Conservation (phyloP, 1,140 invertebrate genomes). For the Galleria mellonella region DNA sequence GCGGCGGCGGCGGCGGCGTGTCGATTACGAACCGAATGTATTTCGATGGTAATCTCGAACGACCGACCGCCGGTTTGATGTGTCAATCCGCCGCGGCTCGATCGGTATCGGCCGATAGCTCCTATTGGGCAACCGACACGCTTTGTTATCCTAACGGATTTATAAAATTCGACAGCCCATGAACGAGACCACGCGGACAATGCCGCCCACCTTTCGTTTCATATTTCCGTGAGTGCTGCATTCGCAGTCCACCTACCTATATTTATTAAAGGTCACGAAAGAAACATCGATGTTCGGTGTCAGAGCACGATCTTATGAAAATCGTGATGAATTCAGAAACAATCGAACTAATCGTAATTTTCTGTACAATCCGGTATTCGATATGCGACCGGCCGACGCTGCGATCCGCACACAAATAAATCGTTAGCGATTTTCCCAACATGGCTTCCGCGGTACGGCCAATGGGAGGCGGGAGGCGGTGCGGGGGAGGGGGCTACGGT, state of each 20-base stretch:
- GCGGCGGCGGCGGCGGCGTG: conserved; percentile 19
- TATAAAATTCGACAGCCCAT: conserved; percentile 35
- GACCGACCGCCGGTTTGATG: conserved; percentile 49
- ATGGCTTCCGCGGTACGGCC: conserved; percentile 38
- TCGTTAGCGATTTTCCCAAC: conserved; percentile 49
- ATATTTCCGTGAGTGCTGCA: too few relatives aligned
- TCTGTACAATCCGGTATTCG: conserved; percentile 10
- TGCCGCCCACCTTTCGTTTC: conserved; percentile 19
- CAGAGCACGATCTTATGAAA: too few relatives aligned
- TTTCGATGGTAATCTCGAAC: conserved; percentile 52
- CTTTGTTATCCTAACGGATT: conserved; percentile 64
- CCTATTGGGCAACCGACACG: conserved; percentile 59
- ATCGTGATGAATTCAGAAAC: too few relatives aligned
- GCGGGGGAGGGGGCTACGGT: conserved; percentile 17
- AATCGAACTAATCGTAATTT: too few relatives aligned
- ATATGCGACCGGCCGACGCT: conserved; percentile 14
- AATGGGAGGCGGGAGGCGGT: conserved; percentile 20
- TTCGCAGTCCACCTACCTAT: conserved; percentile 7
- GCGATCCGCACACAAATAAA: conserved; percentile 45
- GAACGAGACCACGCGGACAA: conserved; percentile 25
- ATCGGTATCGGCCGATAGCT: conserved; percentile 50
- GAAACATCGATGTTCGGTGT: conserved; percentile 8
- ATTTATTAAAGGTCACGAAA: conserved; percentile 17
- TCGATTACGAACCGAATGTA: conserved; percentile 48
- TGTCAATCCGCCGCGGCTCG: conserved; percentile 55